Conservation (phyloP, 2,888 invertebrate genomes). For the Nomada flava region DNA sequence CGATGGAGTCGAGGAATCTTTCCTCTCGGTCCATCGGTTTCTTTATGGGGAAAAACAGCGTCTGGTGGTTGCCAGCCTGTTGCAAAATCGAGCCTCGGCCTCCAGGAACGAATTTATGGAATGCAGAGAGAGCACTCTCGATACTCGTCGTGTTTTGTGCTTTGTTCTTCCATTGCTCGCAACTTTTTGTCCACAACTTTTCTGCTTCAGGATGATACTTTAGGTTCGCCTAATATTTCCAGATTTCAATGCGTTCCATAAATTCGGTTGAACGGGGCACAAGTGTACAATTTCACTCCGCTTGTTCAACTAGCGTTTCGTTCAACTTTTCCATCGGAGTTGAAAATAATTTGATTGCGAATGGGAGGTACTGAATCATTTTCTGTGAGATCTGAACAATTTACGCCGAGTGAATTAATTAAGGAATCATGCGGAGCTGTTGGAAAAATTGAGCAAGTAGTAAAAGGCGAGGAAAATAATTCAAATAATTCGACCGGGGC, state of each 20-base stretch:
- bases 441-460: no score
- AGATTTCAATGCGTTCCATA: background rate
- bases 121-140: slow-evolving; percentile 22
- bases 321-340: no score
- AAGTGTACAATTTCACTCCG: no score
- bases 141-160: slow-evolving; percentile 9
- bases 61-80: slow-evolving; percentile 26
- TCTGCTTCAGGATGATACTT: no score
- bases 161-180: background rate
- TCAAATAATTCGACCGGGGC: no score
- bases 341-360: no score
- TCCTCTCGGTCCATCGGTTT: slow-evolving; percentile 53
- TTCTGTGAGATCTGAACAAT: no score
- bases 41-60: slow-evolving; percentile 44
- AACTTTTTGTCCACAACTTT: background rate
- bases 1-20: slow-evolving; percentile 48
- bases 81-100: slow-evolving; percentile 42
- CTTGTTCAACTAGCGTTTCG: no score
- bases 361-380: no score
- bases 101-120: slow-evolving; percentile 50
- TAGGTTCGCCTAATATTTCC: background rate
- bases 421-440: no score
- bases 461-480: no score
- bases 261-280: background rate
- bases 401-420: no score